These are phyloP conservation scores for Pseudomyrmex concolor DNA, from an alignment of 1,140 invertebrate genomes.

Conservation along the genomic window DNA sequence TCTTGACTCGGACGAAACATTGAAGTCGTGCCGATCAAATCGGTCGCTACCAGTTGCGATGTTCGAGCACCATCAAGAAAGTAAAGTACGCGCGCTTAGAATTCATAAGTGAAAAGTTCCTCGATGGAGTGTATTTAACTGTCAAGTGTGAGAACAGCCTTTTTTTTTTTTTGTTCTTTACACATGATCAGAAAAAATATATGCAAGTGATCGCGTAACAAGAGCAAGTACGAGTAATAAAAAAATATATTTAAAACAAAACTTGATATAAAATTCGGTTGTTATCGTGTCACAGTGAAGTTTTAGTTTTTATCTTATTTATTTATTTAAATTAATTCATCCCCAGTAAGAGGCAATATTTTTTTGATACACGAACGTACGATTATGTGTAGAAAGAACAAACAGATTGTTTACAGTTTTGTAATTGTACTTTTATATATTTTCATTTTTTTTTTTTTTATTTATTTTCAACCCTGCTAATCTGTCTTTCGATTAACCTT, in stretches of 20 bases:
- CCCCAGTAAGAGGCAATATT: too few relatives aligned
- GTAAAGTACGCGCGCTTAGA: conserved; percentile 69
- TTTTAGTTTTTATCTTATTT: too few relatives aligned
- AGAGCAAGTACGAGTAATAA: neutral
- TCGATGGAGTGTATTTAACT: conserved; percentile 78
- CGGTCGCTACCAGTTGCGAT: conserved; percentile 81
- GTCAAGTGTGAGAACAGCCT: conserved; percentile 45
- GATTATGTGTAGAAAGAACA: too few relatives aligned
- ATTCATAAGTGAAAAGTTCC: conserved; percentile 70
- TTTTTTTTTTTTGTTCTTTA: conserved; percentile 4
- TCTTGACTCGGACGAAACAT: conserved; percentile 68
- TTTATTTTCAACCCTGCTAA: too few relatives aligned
- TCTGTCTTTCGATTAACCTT: neutral
- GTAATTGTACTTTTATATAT: too few relatives aligned
- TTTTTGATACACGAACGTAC: too few relatives aligned
- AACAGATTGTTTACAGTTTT: too few relatives aligned
- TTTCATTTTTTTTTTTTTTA: too few relatives aligned
- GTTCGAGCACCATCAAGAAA: conserved; percentile 75
- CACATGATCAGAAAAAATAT: conserved; percentile 41
- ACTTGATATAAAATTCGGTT: neutral
- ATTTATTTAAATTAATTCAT: too few relatives aligned
- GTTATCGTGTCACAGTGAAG: too few relatives aligned
- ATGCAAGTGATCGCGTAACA: neutral
- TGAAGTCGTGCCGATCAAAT: conserved; percentile 74
- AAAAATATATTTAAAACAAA: neutral